phyloP scores from a whole-genome alignment of 1,140 invertebrate species.

The Prorops nasuta region DNA sequence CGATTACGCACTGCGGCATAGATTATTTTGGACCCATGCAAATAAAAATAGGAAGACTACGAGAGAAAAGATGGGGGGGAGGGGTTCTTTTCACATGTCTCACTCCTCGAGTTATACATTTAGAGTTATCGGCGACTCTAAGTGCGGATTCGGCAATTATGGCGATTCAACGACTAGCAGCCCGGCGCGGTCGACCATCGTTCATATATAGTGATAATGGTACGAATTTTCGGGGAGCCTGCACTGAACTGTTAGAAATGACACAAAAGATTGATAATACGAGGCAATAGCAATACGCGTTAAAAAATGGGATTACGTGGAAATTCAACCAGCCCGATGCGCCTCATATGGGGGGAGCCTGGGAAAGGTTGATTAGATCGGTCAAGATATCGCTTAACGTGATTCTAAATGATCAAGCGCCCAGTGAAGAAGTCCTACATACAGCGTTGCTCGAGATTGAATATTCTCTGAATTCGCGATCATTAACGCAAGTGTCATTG shows the following conservation, averaged over 20 bases:
- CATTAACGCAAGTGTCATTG: constrained; percentile 28
- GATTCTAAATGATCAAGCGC: background rate
- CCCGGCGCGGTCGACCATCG: constrained; percentile 16
- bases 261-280: constrained; percentile 14
- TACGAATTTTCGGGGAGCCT: constrained; percentile 38
- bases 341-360: constrained; percentile 9
- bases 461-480: constrained; percentile 1
- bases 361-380: constrained; percentile 4
- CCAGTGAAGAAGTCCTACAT: background rate
- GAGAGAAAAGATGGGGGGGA: constrained; percentile 17
- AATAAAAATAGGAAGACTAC: constrained; percentile 20
- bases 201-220: constrained; percentile 32
- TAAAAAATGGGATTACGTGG: constrained; percentile 1
- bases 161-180: constrained; percentile 27
- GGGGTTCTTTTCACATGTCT: constrained; percentile 31
- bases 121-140: constrained; percentile 26
- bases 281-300: background rate
- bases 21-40: no score
- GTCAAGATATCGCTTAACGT: background rate
- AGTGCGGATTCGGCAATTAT: constrained; percentile 27
- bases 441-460: constrained; percentile 3
- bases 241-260: constrained; percentile 21
- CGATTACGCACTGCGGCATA: constrained; percentile 34
- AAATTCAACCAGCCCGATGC: constrained; percentile 3
- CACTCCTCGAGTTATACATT: constrained; percentile 26